Evolutionary conservation across 2,113 vertebrate species (phyloP).

Genomic region (Verasper variegatus): DNA sequence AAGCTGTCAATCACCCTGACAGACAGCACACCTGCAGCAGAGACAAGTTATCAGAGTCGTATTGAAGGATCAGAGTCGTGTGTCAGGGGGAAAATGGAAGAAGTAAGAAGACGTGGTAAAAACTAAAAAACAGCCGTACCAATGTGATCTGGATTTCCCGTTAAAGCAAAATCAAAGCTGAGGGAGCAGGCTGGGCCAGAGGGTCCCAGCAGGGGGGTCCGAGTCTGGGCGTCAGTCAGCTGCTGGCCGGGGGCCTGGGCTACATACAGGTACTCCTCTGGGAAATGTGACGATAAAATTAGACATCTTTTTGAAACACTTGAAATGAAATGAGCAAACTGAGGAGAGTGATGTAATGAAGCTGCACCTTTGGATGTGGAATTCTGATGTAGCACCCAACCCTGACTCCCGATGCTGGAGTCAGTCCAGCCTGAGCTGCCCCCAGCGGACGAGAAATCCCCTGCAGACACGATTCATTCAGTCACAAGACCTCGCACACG

Average conservation of each 20-base stretch:
- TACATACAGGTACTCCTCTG: constrained; percentile 84
- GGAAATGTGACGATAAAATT: neutral
- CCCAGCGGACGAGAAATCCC: constrained; percentile 79
- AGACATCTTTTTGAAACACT: neutral
- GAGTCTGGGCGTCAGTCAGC: constrained; percentile 80
- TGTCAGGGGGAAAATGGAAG: neutral
- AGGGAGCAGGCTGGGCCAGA: constrained; percentile 83
- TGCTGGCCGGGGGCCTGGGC: constrained; percentile 85
- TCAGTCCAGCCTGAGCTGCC: constrained; percentile 88
- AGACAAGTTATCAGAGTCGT: neutral
- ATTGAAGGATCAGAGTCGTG: neutral
- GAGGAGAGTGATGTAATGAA: neutral
- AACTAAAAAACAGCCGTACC: constrained; percentile 76
- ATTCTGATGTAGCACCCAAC: constrained; percentile 78
- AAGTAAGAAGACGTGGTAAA: no score
- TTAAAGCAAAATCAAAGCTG: constrained; percentile 83
- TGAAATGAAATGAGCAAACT: neutral
- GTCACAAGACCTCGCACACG: neutral
- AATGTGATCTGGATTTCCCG: constrained; percentile 70
- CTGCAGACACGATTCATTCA: constrained; percentile 68
- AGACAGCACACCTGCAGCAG: constrained; percentile 84
- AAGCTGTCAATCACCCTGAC: constrained; percentile 79
- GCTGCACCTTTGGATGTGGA: constrained; percentile 52
- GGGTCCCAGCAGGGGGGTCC: constrained; percentile 86
- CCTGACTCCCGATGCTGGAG: constrained; percentile 84